Conservation (phyloP, 2,797 vertebrate species). For the Chrosomus eos region DNA sequence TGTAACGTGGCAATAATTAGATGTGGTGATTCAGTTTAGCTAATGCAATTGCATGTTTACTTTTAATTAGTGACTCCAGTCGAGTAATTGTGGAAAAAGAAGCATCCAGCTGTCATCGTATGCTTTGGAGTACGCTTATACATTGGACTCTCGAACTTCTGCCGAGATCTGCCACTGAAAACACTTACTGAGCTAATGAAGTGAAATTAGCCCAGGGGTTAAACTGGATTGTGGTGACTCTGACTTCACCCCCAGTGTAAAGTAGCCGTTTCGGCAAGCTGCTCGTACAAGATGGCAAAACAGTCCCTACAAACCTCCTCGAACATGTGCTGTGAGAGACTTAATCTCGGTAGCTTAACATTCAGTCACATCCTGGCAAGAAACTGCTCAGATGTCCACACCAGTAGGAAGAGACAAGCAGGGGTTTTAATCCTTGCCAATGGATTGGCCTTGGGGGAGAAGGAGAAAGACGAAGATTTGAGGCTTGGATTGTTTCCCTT, state of each 20-base stretch:
- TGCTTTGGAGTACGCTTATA: conserved; percentile 11
- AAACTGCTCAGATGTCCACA: conserved; percentile 31
- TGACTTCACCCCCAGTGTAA: neutral
- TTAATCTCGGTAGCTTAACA: conserved; percentile 21
- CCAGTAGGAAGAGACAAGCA: conserved; percentile 17
- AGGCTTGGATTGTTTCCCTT: conserved; percentile 48
- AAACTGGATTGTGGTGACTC: conserved; percentile 28
- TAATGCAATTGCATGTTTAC: conserved; percentile 44
- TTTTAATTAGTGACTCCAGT: conserved; percentile 44
- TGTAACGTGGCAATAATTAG: conserved; percentile 25
- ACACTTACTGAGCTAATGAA: conserved; percentile 31
- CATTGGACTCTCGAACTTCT: conserved; percentile 12
- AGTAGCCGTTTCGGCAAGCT: neutral
- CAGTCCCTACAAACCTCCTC: neutral
- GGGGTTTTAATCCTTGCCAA: conserved; percentile 40
- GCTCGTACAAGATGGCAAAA: neutral
- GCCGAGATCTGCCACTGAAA: conserved; percentile 24
- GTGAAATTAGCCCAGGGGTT: conserved; percentile 37
- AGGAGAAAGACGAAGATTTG: conserved; percentile 28
- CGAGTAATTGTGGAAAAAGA: conserved; percentile 29
- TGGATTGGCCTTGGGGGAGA: conserved; percentile 18
- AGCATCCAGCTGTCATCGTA: conserved; percentile 19
- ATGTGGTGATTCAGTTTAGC: conserved; percentile 33
- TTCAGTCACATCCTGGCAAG: conserved; percentile 3
- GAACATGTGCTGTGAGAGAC: conserved; percentile 13